Conservation (phyloP, 2,113 vertebrate genomes). For the Heterochromis multidens region DNA sequence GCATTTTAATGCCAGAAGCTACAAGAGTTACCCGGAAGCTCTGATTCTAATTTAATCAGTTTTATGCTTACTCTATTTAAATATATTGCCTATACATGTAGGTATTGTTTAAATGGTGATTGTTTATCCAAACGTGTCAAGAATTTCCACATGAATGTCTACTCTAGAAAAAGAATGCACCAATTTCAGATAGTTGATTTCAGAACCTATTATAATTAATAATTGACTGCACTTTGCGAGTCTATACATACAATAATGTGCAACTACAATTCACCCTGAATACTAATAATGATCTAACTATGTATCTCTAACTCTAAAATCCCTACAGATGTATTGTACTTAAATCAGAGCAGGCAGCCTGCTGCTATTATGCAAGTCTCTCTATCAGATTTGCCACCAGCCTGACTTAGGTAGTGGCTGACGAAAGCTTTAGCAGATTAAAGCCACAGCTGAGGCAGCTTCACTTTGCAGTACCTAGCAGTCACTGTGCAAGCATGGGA, state of each 20-base stretch:
- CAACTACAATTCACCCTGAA: background rate
- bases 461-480: slow-evolving; percentile 44
- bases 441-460: slow-evolving; percentile 32
- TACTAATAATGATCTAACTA: background rate
- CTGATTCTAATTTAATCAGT: too few relatives aligned
- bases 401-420: slow-evolving; percentile 2
- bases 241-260: background rate
- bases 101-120: background rate
- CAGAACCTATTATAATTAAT: background rate
- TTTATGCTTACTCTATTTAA: background rate
- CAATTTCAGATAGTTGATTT: background rate
- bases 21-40: too few relatives aligned
- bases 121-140: background rate
- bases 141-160: background rate
- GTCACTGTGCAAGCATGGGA: slow-evolving; percentile 41
- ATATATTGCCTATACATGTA: background rate
- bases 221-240: background rate
- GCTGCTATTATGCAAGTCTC: slow-evolving; percentile 5
- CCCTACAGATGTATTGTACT: background rate
- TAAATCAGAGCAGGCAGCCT: background rate
- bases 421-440: slow-evolving; percentile 57
- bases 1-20: too few relatives aligned
- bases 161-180: background rate
- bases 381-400: background rate
- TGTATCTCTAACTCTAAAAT: background rate